phyloP scores from a whole-genome alignment of 2,888 invertebrate genomes.

The Marronus borbonicus region DNA sequence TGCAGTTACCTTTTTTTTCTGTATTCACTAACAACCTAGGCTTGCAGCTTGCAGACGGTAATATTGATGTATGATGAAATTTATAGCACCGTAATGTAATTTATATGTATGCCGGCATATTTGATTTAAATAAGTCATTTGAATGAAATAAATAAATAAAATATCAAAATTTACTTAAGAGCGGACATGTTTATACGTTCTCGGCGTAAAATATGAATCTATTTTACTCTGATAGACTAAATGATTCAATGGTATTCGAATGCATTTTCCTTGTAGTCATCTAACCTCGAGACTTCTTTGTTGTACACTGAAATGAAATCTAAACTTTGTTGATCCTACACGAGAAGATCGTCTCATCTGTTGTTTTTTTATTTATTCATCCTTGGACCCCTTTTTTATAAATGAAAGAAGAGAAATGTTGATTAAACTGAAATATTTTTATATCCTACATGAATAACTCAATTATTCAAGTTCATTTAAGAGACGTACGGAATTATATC shows the following conservation, averaged over 20 bases:
- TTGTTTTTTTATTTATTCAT: conserved; percentile 23
- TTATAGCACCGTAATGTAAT: too few relatives aligned
- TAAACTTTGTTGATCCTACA: conserved; percentile 22
- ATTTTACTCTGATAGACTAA: conserved; percentile 11
- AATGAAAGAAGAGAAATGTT: conserved; percentile 44
- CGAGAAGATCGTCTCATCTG: conserved; percentile 21
- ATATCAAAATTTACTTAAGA: not conserved
- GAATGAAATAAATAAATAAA: too few relatives aligned
- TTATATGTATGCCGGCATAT: too few relatives aligned
- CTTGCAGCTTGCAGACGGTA: too few relatives aligned
- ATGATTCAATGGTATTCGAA: not conserved
- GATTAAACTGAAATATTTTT: conserved; percentile 45
- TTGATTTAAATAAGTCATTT: too few relatives aligned
- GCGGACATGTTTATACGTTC: not conserved
- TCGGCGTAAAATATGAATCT: not conserved
- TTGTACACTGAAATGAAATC: conserved; percentile 24
- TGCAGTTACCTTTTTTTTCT: too few relatives aligned
- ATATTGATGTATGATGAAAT: too few relatives aligned
- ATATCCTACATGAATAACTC: conserved; percentile 44
- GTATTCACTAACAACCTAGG: too few relatives aligned
- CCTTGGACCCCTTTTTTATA: conserved; percentile 31
- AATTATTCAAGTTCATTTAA: conserved; percentile 47
- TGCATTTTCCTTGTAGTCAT: conserved; percentile 10
- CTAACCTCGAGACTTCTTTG: conserved; percentile 24
- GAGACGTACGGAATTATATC: conserved; percentile 40